Conservation (phyloP, 2,888 invertebrate genomes). For the Octonoba sinensis region DNA sequence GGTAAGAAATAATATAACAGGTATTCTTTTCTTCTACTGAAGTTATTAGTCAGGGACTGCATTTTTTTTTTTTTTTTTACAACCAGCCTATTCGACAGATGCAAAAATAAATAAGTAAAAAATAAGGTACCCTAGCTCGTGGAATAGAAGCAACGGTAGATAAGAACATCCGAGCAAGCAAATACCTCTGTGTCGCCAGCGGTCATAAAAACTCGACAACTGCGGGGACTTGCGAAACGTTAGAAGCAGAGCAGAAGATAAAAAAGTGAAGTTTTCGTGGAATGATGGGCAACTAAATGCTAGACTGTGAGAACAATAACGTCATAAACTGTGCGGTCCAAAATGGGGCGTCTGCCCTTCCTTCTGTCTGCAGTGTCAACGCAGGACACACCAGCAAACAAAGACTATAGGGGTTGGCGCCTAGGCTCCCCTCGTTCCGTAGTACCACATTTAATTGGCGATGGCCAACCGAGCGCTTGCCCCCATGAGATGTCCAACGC, state of each 20-base stretch:
- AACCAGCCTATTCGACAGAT: no score
- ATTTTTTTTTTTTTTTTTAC: no score
- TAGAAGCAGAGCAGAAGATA: not conserved
- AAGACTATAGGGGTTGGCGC: conserved; percentile 35
- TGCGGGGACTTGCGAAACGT: conserved; percentile 1
- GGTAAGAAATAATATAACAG: no score
- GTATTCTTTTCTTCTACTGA: no score
- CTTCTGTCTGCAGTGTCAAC: conserved; percentile 31
- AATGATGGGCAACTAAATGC: conserved; percentile 35
- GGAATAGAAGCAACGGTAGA: no score
- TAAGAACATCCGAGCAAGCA: not conserved
- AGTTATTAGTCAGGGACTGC: no score
- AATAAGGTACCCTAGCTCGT: no score
- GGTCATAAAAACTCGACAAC: conserved; percentile 46
- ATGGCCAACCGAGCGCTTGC: conserved; percentile 11
- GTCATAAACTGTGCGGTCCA: conserved; percentile 46
- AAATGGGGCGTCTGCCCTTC: conserved; percentile 16
- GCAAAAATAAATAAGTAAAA: no score
- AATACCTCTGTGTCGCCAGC: conserved; percentile 24
- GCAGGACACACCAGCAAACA: conserved; percentile 49
- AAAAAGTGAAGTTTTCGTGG: conserved; percentile 3
- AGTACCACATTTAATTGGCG: conserved; percentile 45
- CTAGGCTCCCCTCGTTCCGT: conserved; percentile 1
- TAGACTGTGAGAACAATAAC: conserved; percentile 56
- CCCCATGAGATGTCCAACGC: conserved; percentile 27